Evolutionary conservation across 2,113 vertebrate genomes (phyloP).

Genomic region (Rhadina sibilatrix): DNA sequence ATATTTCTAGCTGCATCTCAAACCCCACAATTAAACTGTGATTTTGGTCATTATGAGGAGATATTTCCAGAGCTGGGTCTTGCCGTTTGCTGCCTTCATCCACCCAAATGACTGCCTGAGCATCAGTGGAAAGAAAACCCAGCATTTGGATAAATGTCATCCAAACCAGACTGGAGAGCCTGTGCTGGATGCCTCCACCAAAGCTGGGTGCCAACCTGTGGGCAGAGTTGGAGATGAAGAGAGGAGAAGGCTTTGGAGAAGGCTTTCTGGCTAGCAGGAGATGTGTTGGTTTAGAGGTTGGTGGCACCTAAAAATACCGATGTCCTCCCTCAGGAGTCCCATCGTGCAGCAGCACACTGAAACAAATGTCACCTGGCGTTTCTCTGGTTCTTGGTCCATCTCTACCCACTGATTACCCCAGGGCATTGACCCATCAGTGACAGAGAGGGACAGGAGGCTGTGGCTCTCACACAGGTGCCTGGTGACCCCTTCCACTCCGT

Average conservation of each 20-base stretch:
- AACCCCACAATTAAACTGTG: constrained; percentile 58
- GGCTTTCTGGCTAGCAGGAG: neutral
- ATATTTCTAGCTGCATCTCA: constrained; percentile 36
- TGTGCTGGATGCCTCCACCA: neutral
- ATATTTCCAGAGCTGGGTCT: constrained; percentile 45
- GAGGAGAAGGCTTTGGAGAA: neutral
- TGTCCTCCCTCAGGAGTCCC: neutral
- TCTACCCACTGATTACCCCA: neutral
- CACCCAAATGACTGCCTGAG: constrained; percentile 16
- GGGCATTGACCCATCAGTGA: neutral
- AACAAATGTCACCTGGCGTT: neutral
- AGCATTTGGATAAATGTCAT: constrained; percentile 43
- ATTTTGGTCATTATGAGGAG: constrained; percentile 38
- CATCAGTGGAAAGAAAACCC: neutral
- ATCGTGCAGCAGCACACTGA: neutral
- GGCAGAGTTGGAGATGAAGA: neutral
- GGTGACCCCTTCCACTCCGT: fast-evolving
- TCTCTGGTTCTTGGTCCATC: neutral
- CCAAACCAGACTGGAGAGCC: constrained; percentile 38
- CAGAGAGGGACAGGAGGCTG: neutral
- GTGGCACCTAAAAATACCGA: neutral
- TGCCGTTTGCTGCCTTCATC: neutral
- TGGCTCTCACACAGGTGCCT: neutral
- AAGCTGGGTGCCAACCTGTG: constrained; percentile 21
- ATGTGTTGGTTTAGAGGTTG: neutral